Evolutionary conservation across 2,113 vertebrate species (phyloP).

Genomic region (Hypomesus transpacificus): DNA sequence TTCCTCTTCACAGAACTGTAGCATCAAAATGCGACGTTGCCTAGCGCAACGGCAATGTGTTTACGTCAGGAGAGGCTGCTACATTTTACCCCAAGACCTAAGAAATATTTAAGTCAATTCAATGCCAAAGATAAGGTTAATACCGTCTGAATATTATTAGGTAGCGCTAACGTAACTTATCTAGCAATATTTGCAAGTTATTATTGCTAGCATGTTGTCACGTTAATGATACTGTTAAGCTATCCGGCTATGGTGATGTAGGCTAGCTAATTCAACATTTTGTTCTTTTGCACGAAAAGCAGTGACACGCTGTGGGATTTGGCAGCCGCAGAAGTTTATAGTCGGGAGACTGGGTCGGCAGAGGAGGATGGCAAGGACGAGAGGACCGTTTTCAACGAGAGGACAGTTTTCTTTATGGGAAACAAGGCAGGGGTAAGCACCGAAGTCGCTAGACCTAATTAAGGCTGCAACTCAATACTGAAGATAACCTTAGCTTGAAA

Average conservation of each 20-base stretch:
- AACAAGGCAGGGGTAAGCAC: conserved; percentile 83
- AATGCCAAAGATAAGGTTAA: conserved; percentile 67
- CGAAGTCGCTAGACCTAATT: too few relatives aligned
- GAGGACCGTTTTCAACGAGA: conserved; percentile 67
- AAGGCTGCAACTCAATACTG: too few relatives aligned
- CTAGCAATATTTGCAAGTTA: too few relatives aligned
- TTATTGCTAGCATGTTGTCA: too few relatives aligned
- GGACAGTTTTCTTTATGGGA: conserved; percentile 85
- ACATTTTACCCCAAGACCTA: too few relatives aligned
- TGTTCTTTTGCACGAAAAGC: neutral
- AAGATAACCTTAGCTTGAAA: too few relatives aligned
- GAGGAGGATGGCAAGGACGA: conserved; percentile 36
- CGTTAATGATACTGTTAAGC: too few relatives aligned
- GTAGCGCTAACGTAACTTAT: too few relatives aligned
- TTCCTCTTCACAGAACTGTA: neutral
- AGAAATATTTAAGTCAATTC: neutral
- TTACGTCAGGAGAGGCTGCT: too few relatives aligned
- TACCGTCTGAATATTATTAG: too few relatives aligned
- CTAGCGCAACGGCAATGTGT: conserved; percentile 52
- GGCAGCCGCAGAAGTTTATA: conserved; percentile 79
- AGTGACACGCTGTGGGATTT: conserved; percentile 90
- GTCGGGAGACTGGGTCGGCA: conserved; percentile 56
- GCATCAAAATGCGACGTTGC: conserved; percentile 64
- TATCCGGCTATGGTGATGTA: too few relatives aligned
- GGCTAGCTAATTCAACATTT: too few relatives aligned